Base-by-base conservation (phyloP, 2,888 invertebrate genomes). In the Eupithecia dodoneata region DNA sequence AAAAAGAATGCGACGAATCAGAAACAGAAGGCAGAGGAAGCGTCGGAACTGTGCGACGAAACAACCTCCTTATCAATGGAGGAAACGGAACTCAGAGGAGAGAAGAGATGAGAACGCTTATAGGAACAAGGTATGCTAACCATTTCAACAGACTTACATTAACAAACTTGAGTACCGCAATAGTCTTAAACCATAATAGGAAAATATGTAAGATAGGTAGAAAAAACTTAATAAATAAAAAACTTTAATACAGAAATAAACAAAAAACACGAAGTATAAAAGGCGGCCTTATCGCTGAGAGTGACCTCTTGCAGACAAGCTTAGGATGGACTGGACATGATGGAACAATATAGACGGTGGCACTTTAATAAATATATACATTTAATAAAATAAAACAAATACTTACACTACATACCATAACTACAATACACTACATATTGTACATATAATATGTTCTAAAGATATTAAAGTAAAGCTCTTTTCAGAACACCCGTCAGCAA, bases 51-150 rank as follows among this genome's bases (percentile, higher is more conserved):
- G 95, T 74, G 95, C 92, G 4, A 95, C 95, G 30, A 94, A 92
- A 81, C 93, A 95, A 81, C 95, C 95, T 9, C 90, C 91, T 1
- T 94, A 94, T 78, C 89, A 91, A 79, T 94, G 94, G 93, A 91
- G 87, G 76, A 83, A 81, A 87, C 93, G 81, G 85, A 90, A 84
- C 89, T 73, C 81, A 80, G 85, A 86, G 78, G 79, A 83, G 30
- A 87, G 45, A 83, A 73, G 86, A 81, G 73, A 81, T 83, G 71
- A 87, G 83, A 73, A 85, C 67, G 44, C 44, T n/a, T n/a, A 15
- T 42, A 69, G 85, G 75, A 85, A 85, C 73, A 83, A 85, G 85
- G 89, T 89, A 83, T 52, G 76, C 30, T 13, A 52, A 71, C 12
- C 10, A 63, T 30, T 12, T 18, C 18, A 59, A 10, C 18, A 18